Percentiles rank a stretch among this genome's conserved stretches.
phyloP scores from a whole-genome alignment of 2,113 vertebrate genomes.

The Stegastes partitus region DNA sequence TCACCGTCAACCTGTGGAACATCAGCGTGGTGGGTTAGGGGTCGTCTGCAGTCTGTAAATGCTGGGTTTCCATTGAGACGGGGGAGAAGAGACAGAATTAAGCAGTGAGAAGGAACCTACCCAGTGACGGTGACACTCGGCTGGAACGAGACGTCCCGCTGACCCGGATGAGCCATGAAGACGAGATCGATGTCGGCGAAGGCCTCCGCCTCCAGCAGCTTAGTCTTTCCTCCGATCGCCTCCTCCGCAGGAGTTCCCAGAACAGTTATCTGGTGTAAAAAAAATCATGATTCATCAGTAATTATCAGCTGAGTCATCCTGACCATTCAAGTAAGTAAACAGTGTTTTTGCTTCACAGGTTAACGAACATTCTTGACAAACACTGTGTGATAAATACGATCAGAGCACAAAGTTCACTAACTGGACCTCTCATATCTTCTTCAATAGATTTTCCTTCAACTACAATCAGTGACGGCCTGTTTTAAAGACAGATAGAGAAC shows the following conservation, averaged over 20 bases:
- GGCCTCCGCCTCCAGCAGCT: constrained; percentile 89
- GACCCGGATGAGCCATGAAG: constrained; percentile 93
- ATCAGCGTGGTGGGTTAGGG: neutral
- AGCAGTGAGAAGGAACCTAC: constrained; percentile 76
- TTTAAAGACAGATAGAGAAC: no score
- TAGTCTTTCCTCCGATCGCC: constrained; percentile 90
- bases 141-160: constrained; percentile 87
- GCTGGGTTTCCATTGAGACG: neutral
- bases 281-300: constrained; percentile 6
- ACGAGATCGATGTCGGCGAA: constrained; percentile 89
- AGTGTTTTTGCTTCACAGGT: no score
- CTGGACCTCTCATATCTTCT: no score
- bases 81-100: neutral
- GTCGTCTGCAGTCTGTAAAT: neutral
- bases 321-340: no score
- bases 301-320: no score
- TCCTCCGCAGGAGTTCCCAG: constrained; percentile 94
- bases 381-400: no score
- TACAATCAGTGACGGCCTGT: no score
- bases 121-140: constrained; percentile 86
- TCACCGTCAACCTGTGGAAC: constrained; percentile 88
- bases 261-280: constrained; percentile 85
- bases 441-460: no score
- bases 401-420: no score
- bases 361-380: no score